A percentile compares a stretch with the other conserved stretches of the same genome.
Evolutionary conservation across 2,113 vertebrate genomes (phyloP).

Genomic region (Leptobrachium leishanense): DNA sequence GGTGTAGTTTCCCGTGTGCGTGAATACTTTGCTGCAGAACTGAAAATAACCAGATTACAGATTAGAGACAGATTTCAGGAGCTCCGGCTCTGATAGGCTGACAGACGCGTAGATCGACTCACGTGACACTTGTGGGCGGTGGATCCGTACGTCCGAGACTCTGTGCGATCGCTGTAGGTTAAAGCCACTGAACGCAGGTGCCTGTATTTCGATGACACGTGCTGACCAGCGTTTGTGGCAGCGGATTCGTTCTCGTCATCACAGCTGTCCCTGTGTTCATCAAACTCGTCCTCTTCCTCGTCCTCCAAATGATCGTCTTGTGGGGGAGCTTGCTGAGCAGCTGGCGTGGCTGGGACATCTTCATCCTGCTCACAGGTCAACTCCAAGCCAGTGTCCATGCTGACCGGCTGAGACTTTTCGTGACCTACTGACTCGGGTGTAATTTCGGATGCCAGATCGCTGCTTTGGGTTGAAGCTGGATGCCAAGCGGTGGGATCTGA

Average conservation of each 20-base stretch:
- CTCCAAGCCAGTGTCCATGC: background rate
- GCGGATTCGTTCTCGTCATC: conserved; percentile 60
- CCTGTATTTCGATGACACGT: conserved; percentile 57
- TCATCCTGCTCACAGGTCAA: background rate
- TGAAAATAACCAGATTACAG: conserved; percentile 46
- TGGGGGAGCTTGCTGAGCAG: conserved; percentile 6
- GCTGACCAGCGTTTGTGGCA: conserved; percentile 64
- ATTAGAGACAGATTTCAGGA: too few species aligned
- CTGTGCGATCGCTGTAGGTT: conserved; percentile 78
- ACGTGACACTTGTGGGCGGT: conserved; percentile 95
- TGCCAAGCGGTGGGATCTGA: background rate
- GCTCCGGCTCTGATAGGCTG: background rate
- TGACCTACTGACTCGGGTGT: background rate
- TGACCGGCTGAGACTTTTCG: background rate
- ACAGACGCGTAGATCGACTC: conserved; percentile 42
- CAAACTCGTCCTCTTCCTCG: conserved; percentile 49
- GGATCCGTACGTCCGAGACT: conserved; percentile 89
- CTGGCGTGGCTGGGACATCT: background rate
- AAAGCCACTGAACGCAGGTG: conserved; percentile 57
- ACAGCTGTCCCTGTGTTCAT: conserved; percentile 55
- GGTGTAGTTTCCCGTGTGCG: conserved; percentile 95
- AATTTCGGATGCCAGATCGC: background rate
- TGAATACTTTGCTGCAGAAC: conserved; percentile 97
- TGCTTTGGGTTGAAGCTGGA: background rate
- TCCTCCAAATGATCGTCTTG: conserved; percentile 29